These are phyloP conservation scores for Parazoanthus darwini DNA, from an alignment of 92 coral and sea anemone genomes.

Conservation along the genomic window DNA sequence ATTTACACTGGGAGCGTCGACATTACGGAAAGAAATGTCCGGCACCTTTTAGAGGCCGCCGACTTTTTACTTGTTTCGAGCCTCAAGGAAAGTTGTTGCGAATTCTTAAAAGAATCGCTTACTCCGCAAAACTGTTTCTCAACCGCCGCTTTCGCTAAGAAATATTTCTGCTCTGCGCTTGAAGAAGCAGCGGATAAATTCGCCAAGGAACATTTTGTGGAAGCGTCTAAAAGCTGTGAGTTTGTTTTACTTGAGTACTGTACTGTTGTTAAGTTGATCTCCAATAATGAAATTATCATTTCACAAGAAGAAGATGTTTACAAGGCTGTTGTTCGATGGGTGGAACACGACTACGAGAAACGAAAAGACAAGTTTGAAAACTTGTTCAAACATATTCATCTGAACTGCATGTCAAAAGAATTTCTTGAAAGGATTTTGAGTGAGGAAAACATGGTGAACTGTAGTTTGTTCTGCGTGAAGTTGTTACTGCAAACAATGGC, in stretches of 20 bases:
- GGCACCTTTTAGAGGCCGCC: background rate
- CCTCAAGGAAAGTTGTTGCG: slow-evolving; percentile 2
- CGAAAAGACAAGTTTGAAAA: background rate
- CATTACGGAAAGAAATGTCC: background rate
- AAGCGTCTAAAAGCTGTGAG: background rate
- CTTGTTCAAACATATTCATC: background rate
- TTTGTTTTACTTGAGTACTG: slow-evolving; percentile 1
- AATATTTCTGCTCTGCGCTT: background rate
- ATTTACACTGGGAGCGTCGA: background rate
- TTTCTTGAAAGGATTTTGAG: background rate
- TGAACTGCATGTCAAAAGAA: background rate
- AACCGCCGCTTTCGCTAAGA: background rate
- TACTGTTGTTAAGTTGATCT: background rate
- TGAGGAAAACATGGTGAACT: background rate
- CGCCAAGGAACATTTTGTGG: background rate
- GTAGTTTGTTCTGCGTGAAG: background rate
- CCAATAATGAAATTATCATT: background rate
- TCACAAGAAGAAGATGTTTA: slow-evolving; percentile 1
- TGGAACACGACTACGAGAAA: background rate
- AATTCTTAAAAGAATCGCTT: background rate
- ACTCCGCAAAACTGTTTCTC: background rate
- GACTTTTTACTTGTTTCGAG: background rate
- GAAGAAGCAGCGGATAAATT: background rate
- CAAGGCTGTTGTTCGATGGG: background rate
- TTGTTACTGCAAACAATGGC: background rate